Evolutionary conservation across 2,113 vertebrate species (phyloP).

Genomic region (Channa argus): DNA sequence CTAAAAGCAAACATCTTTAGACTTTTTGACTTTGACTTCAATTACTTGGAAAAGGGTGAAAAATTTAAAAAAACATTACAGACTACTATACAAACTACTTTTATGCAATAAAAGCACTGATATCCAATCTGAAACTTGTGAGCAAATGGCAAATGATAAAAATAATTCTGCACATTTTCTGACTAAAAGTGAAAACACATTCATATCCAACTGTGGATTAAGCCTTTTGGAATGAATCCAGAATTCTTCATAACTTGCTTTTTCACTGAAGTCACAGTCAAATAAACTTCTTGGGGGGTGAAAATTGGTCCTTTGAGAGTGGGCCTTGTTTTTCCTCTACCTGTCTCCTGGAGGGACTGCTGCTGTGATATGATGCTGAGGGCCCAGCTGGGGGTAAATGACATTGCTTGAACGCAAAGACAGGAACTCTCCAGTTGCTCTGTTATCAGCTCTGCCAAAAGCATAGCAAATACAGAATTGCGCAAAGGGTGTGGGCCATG

Average conservation of each 20-base stretch:
- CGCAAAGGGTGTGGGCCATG: conserved; percentile 21
- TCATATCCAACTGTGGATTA: conserved; percentile 6
- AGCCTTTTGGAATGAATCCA: not conserved
- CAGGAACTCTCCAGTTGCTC: conserved; percentile 18
- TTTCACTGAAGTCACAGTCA: conserved; percentile 16
- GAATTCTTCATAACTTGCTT: not conserved
- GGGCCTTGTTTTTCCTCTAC: conserved; percentile 21
- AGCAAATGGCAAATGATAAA: conserved; percentile 5
- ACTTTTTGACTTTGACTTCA: not conserved
- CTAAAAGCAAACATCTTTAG: conserved; percentile 9
- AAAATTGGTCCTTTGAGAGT: conserved; percentile 16
- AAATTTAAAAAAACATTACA: not conserved
- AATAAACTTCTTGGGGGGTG: conserved; percentile 15
- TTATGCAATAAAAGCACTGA: conserved; percentile 10
- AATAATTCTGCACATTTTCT: conserved; percentile 21
- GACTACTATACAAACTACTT: not conserved
- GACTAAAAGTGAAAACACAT: conserved; percentile 34
- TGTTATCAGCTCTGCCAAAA: conserved; percentile 59
- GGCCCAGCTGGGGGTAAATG: conserved; percentile 67
- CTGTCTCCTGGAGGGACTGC: conserved; percentile 38
- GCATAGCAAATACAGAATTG: conserved; percentile 29
- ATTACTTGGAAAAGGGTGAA: not conserved
- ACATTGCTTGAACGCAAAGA: conserved; percentile 47
- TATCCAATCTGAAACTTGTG: conserved; percentile 14
- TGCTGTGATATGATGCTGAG: conserved; percentile 38